Percentiles rank a stretch among this genome's conserved stretches.
Conservation (phyloP, 2,888 invertebrate genomes). For the Dryobotodes eremita region DNA sequence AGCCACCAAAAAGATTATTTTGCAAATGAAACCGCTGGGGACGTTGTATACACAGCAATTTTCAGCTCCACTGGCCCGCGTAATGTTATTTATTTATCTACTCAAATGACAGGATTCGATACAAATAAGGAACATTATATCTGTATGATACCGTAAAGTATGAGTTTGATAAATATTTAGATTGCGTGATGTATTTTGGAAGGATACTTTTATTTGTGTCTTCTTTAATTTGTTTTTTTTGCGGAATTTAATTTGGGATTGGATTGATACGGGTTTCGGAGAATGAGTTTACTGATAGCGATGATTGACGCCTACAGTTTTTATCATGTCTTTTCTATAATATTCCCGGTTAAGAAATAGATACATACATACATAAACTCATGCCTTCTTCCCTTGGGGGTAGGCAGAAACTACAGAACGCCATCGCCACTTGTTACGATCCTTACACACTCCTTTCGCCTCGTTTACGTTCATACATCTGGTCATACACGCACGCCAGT, state of each 20-base stretch:
- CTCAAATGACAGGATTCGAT: slow-evolving; percentile 83
- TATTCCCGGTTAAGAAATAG: background rate
- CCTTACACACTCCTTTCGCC: too few relatives aligned
- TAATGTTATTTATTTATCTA: slow-evolving; percentile 87
- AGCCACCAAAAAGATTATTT: slow-evolving; percentile 63
- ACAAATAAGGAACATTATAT: slow-evolving; percentile 79
- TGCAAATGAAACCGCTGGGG: slow-evolving; percentile 65
- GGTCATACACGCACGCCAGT: too few relatives aligned
- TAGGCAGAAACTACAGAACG: too few relatives aligned
- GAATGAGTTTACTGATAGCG: background rate
- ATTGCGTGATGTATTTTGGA: slow-evolving; percentile 40
- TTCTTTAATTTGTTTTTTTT: slow-evolving; percentile 21
- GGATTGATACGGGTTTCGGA: slow-evolving; percentile 3
- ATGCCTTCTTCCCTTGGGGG: too few relatives aligned
- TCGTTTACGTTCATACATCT: too few relatives aligned
- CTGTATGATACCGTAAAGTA: slow-evolving; percentile 50
- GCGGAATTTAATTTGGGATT: slow-evolving; percentile 14
- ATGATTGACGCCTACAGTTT: background rate
- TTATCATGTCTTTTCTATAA: background rate
- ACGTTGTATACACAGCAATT: slow-evolving; percentile 78
- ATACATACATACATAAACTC: too few relatives aligned
- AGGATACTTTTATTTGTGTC: slow-evolving; percentile 15
- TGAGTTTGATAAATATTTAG: slow-evolving; percentile 58
- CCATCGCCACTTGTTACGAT: too few relatives aligned
- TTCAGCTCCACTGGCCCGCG: slow-evolving; percentile 81